Evolutionary conservation across 2,888 invertebrate genomes (phyloP).

Genomic region (Macrophya alboannulata): DNA sequence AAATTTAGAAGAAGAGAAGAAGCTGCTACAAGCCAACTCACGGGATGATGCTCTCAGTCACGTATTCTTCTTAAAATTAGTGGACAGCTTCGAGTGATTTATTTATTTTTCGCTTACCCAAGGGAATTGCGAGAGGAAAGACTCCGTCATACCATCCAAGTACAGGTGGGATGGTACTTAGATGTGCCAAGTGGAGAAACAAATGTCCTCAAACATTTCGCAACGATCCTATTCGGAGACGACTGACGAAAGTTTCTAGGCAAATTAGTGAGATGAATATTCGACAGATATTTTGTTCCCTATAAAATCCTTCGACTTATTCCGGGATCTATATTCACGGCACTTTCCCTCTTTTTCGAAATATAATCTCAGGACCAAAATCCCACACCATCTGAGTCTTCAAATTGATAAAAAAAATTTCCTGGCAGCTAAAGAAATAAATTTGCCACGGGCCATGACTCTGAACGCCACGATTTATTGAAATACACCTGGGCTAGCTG

Average conservation of each 20-base stretch:
- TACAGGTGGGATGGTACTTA: constrained; percentile 9
- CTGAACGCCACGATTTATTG: background rate
- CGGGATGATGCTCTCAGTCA: background rate
- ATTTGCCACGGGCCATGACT: background rate
- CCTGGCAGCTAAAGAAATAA: background rate
- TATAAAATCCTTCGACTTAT: background rate
- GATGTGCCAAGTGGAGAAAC: constrained; percentile 24
- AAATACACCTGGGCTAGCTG: background rate
- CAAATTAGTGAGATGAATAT: background rate
- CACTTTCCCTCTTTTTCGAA: background rate
- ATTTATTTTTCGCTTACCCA: constrained; percentile 14
- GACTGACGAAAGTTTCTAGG: background rate
- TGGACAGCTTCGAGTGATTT: constrained; percentile 33
- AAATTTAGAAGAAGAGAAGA: background rate
- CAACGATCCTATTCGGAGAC: constrained; percentile 12
- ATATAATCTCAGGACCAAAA: background rate
- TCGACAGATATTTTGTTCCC: background rate
- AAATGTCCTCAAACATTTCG: constrained; percentile 9
- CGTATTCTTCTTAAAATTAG: constrained; percentile 40
- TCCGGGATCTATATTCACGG: background rate
- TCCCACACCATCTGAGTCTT: background rate
- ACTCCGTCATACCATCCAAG: background rate
- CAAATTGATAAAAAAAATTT: background rate
- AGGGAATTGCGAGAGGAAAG: constrained; percentile 9
- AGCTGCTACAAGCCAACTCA: background rate